These are phyloP conservation scores for Nomada hirtipes DNA, from an alignment of 2,888 invertebrate genomes.

Conservation along the genomic window DNA sequence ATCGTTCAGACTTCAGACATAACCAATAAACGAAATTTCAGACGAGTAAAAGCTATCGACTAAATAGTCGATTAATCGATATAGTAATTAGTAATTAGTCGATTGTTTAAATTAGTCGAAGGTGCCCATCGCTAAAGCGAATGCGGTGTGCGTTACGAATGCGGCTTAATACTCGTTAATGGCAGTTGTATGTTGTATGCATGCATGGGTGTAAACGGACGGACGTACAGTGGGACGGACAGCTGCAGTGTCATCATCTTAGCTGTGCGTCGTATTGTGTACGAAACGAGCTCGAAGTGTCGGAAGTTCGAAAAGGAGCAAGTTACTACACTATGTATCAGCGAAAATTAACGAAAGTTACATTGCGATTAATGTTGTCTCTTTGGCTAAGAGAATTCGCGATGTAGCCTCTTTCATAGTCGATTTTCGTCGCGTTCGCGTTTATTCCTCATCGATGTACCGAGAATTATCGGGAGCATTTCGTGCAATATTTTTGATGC, in stretches of 20 bases:
- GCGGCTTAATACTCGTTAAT: slow-evolving; percentile 42
- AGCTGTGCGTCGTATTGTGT: slow-evolving; percentile 41
- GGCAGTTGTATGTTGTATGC: slow-evolving; percentile 52
- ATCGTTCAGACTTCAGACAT: too few species aligned
- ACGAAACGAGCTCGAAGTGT: slow-evolving; percentile 41
- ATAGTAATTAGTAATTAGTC: too few species aligned
- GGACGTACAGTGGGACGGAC: slow-evolving; percentile 22
- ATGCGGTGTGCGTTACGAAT: slow-evolving; percentile 25
- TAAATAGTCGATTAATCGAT: too few species aligned
- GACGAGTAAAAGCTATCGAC: too few species aligned
- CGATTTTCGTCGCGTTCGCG: slow-evolving; percentile 41
- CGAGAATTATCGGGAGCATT: slow-evolving; percentile 56
- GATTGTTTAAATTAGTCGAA: too few species aligned
- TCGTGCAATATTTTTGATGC: slow-evolving; percentile 56
- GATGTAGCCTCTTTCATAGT: slow-evolving; percentile 67
- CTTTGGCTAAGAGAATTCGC: slow-evolving; percentile 59
- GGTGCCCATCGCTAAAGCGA: not conserved
- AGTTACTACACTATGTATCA: slow-evolving; percentile 65
- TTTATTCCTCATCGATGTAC: slow-evolving; percentile 71
- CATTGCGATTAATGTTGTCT: slow-evolving; percentile 50
- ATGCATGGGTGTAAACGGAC: slow-evolving; percentile 63
- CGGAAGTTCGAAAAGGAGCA: slow-evolving; percentile 53
- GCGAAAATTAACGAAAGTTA: slow-evolving; percentile 52
- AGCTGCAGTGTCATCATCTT: slow-evolving; percentile 65
- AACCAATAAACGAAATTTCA: too few species aligned